A percentile compares a stretch with the other conserved stretches of the same genome.
Conservation (phyloP, 2,113 vertebrate species). For the Porphyrio hochstetteri region DNA sequence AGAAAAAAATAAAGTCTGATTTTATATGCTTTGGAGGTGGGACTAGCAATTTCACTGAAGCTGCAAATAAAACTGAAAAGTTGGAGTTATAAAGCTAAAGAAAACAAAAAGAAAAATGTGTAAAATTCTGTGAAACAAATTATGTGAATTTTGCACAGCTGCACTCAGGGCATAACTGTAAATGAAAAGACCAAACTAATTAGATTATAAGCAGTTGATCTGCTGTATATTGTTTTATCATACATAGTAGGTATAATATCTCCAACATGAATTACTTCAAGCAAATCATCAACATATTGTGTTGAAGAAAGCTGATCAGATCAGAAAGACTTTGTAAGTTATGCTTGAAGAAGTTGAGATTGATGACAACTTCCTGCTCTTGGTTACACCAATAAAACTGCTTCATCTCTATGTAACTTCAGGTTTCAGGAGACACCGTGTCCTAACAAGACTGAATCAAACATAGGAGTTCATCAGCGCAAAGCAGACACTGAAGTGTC, state of each 20-base stretch:
- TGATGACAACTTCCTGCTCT: slow-evolving; percentile 72
- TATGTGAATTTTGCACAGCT: slow-evolving; percentile 57
- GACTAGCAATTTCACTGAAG: slow-evolving; percentile 28
- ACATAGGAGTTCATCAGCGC: slow-evolving; percentile 47
- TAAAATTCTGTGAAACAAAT: slow-evolving; percentile 58
- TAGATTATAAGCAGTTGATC: slow-evolving; percentile 78
- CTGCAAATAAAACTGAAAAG: slow-evolving; percentile 41
- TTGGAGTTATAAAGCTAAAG: slow-evolving; percentile 8
- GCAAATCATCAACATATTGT: slow-evolving; percentile 72
- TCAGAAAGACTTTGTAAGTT: slow-evolving; percentile 71
- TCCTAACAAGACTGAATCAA: slow-evolving; percentile 59
- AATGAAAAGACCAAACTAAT: slow-evolving; percentile 80
- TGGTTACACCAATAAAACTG: slow-evolving; percentile 35
- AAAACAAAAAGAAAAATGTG: slow-evolving; percentile 28
- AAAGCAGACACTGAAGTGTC: slow-evolving; percentile 49
- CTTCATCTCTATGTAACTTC: slow-evolving; percentile 64
- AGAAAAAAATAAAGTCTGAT: background rate
- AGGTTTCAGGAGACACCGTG: slow-evolving; percentile 47
- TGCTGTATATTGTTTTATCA: slow-evolving; percentile 73
- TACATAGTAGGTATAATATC: slow-evolving; percentile 66
- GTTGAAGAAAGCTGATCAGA: slow-evolving; percentile 79
- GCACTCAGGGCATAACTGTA: slow-evolving; percentile 75
- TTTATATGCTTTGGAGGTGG: slow-evolving; percentile 2
- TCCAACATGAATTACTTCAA: slow-evolving; percentile 75
- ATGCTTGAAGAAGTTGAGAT: slow-evolving; percentile 72